These are phyloP conservation scores for Solea solea DNA, from an alignment of 2,113 vertebrate genomes.

Conservation along the genomic window DNA sequence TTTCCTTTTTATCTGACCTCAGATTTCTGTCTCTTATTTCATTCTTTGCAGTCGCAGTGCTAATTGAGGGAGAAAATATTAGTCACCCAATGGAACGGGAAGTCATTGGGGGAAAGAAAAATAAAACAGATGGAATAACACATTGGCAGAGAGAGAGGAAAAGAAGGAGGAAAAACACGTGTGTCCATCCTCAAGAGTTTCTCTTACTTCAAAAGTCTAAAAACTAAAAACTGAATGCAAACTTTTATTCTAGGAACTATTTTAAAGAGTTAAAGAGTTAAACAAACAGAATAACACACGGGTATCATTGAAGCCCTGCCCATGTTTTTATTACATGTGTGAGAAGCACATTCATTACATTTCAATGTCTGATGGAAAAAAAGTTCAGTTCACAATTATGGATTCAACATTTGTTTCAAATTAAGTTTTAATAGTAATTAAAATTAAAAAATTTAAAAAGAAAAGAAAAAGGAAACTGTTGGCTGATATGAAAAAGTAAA, in stretches of 20 bases:
- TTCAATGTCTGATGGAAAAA: conserved; percentile 9
- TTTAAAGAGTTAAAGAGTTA: conserved; percentile 19
- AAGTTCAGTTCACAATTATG: conserved; percentile 5
- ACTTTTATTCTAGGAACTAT: conserved; percentile 10
- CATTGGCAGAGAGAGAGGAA: conserved; percentile 13
- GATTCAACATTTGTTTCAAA: background rate
- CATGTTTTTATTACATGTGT: background rate
- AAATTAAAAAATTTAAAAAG: no score
- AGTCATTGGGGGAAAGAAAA: conserved; percentile 54
- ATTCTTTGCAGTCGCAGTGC: conserved; percentile 18
- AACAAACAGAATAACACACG: background rate
- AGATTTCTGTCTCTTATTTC: conserved; percentile 16
- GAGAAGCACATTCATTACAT: background rate
- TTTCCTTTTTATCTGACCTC: conserved; percentile 12
- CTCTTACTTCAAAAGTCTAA: conserved; percentile 7
- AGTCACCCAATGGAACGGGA: conserved; percentile 71
- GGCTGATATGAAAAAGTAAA: background rate
- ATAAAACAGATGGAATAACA: conserved; percentile 54
- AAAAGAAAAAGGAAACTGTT: background rate
- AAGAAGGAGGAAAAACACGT: background rate
- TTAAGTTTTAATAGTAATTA: conserved; percentile 1
- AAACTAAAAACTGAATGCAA: background rate
- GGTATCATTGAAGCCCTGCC: background rate
- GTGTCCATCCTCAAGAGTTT: background rate
- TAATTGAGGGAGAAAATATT: conserved; percentile 77